Percentiles rank a stretch among this genome's conserved stretches.
These are phyloP conservation scores for Drosophila pruinosa DNA, from an alignment of 1,140 invertebrate species.

Conservation along the genomic window DNA sequence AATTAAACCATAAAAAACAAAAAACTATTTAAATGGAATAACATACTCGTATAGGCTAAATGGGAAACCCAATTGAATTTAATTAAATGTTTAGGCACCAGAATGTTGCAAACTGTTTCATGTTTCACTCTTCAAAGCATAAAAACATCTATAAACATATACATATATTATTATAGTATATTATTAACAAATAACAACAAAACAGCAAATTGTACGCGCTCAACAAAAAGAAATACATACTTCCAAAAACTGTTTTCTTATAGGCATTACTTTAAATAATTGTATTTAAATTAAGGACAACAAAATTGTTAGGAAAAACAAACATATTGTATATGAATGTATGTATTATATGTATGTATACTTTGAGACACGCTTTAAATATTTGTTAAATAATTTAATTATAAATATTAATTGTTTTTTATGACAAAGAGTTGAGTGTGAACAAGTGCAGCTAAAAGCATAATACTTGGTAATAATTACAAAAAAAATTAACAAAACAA, in stretches of 20 bases:
- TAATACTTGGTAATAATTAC: constrained; percentile 28
- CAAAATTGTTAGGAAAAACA: constrained; percentile 19
- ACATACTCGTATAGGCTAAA: constrained; percentile 19
- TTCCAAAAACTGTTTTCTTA: constrained; percentile 51
- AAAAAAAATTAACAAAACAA: background rate
- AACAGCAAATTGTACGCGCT: constrained; percentile 50
- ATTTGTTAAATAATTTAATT: constrained; percentile 71
- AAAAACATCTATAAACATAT: constrained; percentile 34
- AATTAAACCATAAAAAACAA: constrained; percentile 13
- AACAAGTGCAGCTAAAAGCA: constrained; percentile 59
- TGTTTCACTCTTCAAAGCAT: constrained; percentile 54
- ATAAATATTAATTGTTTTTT: constrained; percentile 54
- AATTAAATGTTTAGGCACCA: constrained; percentile 70
- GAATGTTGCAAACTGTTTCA: constrained; percentile 59
- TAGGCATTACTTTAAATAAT: constrained; percentile 64
- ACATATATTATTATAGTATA: constrained; percentile 23
- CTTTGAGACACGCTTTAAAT: constrained; percentile 65
- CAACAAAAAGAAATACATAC: constrained; percentile 41
- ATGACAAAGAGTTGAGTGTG: constrained; percentile 55
- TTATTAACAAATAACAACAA: constrained; percentile 31
- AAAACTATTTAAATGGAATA: constrained; percentile 12
- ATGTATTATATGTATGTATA: constrained; percentile 55
- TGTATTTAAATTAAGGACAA: constrained; percentile 59
- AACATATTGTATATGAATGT: constrained; percentile 26
- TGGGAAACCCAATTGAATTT: constrained; percentile 53